A percentile compares a stretch with the other conserved stretches of the same genome.
These are phyloP conservation scores for Parauchenoglanis punctatus DNA, from an alignment of 2,797 vertebrate species.

Conservation along the genomic window DNA sequence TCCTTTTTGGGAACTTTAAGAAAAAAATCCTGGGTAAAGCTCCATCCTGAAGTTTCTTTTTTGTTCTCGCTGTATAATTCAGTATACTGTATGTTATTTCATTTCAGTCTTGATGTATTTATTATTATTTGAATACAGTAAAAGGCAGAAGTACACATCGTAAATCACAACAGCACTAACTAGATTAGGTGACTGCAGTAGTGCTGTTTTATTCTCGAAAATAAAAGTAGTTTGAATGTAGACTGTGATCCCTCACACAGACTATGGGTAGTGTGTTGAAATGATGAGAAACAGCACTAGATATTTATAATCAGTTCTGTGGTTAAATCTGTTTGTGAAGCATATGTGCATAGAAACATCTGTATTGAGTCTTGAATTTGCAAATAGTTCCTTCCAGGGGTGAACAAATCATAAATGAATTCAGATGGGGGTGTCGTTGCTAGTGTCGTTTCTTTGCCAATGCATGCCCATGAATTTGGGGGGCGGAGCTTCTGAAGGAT, in stretches of 20 bases:
- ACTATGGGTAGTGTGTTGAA: not conserved
- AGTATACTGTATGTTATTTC: not conserved
- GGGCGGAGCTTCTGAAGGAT: no score
- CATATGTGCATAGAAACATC: not conserved
- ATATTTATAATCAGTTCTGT: not conserved
- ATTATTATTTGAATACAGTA: constrained; percentile 1
- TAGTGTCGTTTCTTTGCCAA: no score
- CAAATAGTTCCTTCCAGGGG: not conserved
- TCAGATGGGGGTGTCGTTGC: no score
- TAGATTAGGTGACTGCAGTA: not conserved
- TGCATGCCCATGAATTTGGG: no score
- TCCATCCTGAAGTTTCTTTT: not conserved
- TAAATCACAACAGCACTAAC: not conserved
- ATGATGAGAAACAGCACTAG: not conserved
- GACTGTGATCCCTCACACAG: not conserved
- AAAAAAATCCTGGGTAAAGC: not conserved
- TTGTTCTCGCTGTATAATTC: not conserved
- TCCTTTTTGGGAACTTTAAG: not conserved
- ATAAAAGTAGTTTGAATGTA: not conserved
- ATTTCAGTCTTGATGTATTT: not conserved
- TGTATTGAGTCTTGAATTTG: not conserved
- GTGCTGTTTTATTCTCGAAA: not conserved
- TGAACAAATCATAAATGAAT: not conserved
- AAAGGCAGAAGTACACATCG: not conserved
- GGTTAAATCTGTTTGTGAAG: not conserved